phyloP scores from a whole-genome alignment of 64 coral and sea anemone species.

The Acropora yongei region DNA sequence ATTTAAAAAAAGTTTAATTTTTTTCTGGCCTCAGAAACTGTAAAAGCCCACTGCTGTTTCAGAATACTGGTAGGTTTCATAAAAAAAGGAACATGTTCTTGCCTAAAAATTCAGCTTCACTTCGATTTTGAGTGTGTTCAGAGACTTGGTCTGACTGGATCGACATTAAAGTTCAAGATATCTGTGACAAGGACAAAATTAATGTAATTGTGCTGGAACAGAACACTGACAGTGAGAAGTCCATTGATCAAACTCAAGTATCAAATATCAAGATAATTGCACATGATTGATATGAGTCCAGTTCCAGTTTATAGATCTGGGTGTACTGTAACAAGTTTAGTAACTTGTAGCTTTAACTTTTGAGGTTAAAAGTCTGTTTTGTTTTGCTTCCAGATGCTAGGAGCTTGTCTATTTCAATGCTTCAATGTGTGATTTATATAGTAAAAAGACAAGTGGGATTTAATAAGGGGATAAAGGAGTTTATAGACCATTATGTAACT shows the following conservation, averaged over 20 bases:
- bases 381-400: constrained; percentile 10
- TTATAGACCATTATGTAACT: not conserved
- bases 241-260: not conserved
- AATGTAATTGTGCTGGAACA: not conserved
- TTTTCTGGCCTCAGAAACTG: too few relatives aligned
- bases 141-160: constrained; percentile 22
- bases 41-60: too few relatives aligned
- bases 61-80: too few relatives aligned
- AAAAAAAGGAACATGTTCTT: too few relatives aligned
- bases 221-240: constrained; percentile 14
- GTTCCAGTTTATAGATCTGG: not conserved
- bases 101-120: too few relatives aligned
- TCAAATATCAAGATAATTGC: not conserved
- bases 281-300: constrained; percentile 15
- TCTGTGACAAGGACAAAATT: constrained; percentile 25
- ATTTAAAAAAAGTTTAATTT: too few relatives aligned
- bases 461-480: constrained; percentile 7
- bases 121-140: not conserved
- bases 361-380: constrained; percentile 13
- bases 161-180: constrained; percentile 34
- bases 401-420: constrained; percentile 15
- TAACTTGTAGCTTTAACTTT: constrained; percentile 12
- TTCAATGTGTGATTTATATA: constrained; percentile 13
- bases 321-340: constrained; percentile 10
- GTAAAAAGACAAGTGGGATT: constrained; percentile 15